phyloP scores from a whole-genome alignment of 2,113 vertebrate genomes.

The Aythya baeri region DNA sequence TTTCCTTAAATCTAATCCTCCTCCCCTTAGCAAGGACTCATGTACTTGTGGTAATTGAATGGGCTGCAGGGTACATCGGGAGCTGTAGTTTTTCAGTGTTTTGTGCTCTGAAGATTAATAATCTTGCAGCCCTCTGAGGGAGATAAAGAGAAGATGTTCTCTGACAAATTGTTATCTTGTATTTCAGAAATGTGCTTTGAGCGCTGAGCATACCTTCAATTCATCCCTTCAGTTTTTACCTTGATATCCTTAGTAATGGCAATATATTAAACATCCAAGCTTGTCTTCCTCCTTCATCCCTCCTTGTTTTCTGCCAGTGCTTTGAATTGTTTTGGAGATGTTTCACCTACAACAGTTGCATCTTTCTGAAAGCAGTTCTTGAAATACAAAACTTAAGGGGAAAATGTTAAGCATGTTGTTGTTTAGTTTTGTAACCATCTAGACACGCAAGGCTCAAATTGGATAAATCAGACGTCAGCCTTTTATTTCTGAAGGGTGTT shows the following conservation, averaged over 20 bases:
- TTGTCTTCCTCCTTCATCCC: slow-evolving; percentile 18
- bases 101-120: slow-evolving; percentile 73
- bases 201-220: slow-evolving; percentile 7
- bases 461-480: background rate
- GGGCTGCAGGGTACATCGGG: slow-evolving; percentile 64
- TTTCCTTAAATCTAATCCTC: slow-evolving; percentile 60
- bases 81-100: slow-evolving; percentile 73
- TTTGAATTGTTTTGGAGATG: background rate
- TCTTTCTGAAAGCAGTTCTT: background rate
- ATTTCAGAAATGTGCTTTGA: slow-evolving; percentile 56
- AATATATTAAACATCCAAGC: slow-evolving; percentile 29
- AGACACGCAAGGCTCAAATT: background rate
- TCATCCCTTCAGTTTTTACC: slow-evolving; percentile 44
- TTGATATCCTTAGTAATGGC: slow-evolving; percentile 43
- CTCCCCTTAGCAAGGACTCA: slow-evolving; percentile 16
- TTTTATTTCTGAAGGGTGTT: slow-evolving; percentile 6
- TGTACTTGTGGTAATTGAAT: slow-evolving; percentile 67
- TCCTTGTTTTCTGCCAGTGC: background rate
- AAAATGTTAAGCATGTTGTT: background rate
- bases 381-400: background rate
- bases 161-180: slow-evolving; percentile 65
- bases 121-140: slow-evolving; percentile 53
- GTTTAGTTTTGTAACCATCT: background rate
- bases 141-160: slow-evolving; percentile 47
- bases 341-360: background rate